Evolutionary conservation across 2,113 vertebrate genomes (phyloP), one percentile per base, ranked within the genome.

Genomic region (Castor canadensis): DNA sequence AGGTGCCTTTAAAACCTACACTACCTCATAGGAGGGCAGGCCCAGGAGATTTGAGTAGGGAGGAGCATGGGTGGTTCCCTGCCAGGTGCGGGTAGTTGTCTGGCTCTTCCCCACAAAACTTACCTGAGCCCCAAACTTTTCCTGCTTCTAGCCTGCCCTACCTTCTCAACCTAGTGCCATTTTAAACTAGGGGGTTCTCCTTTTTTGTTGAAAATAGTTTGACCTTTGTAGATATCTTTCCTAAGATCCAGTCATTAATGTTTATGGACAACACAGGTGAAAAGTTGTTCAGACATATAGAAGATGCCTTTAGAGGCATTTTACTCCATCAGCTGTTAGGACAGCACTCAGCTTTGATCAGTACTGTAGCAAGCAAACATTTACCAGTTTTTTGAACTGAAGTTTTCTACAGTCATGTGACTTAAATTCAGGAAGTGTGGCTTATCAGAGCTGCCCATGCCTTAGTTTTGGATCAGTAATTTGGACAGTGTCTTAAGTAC

Each of bases 391-490:
- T 76, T 67, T 93, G 26, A 35, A 58, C 35, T 84, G 17, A 30
- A 24, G 88, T 93, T 75, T 54, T 77, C 19, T 94, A 72, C 40
- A 52, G 30, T 85, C 72, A 49, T 58, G 38, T 35, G 54, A 91
- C n/a, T 49, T 92, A 58, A 72, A 40, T 13, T 73, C 1, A 45
- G 60, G 66, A 95, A 92, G 49, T 92, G 24, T 58, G 8, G 47
- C 12, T 82, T 96, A 40, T 28, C 38, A 64, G 4, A 82, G 24
- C 72, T 73, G 60, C 77, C 81, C 38, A 95, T 35, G 10, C 72
- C 60, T 92, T 95, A n/a, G 95, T 95, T 96, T 67, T 93, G 91
- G 47, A 28, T 96, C 77, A 95, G 85, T 93, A 85, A 81, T 47
- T 92, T 93, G 91, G 32, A 87, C 90, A 72, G 32, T 62, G 66